Percentiles rank a stretch among this genome's conserved stretches.
Conservation (phyloP, 2,888 invertebrate genomes). For the Malacosoma neustria region DNA sequence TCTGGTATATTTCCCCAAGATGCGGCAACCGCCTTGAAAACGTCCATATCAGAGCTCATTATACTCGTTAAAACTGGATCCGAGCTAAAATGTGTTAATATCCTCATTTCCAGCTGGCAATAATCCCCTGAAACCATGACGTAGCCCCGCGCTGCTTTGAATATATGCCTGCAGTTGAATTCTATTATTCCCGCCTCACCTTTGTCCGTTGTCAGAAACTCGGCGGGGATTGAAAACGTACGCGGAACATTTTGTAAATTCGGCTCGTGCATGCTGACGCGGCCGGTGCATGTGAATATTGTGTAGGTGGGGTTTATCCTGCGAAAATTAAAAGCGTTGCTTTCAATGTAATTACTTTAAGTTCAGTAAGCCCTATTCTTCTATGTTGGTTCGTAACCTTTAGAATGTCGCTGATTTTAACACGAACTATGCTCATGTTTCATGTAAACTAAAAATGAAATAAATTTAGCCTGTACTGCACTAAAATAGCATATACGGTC, state of each 20-base stretch:
- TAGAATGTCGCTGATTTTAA: too few species aligned
- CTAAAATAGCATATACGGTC: too few species aligned
- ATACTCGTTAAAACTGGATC: slow-evolving; percentile 82
- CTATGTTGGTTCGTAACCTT: too few species aligned
- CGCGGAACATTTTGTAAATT: slow-evolving; percentile 94
- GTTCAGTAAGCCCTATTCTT: too few species aligned
- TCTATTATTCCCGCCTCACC: slow-evolving; percentile 39
- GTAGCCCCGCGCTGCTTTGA: slow-evolving; percentile 73
- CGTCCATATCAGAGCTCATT: slow-evolving; percentile 81
- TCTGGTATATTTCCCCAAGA: slow-evolving; percentile 84
- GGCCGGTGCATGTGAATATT: slow-evolving; percentile 83
- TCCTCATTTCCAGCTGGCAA: slow-evolving; percentile 95
- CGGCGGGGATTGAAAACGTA: slow-evolving; percentile 79
- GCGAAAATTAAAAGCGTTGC: slow-evolving; percentile 27
- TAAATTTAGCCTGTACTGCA: too few species aligned
- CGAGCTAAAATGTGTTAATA: slow-evolving; percentile 91
- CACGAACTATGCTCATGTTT: too few species aligned
- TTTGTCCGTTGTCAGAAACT: slow-evolving; percentile 29
- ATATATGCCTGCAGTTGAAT: slow-evolving; percentile 82
- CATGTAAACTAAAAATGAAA: too few species aligned
- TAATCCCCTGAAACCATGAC: slow-evolving; percentile 94
- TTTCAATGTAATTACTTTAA: too few species aligned
- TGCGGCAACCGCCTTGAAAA: slow-evolving; percentile 90
- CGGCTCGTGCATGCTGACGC: slow-evolving; percentile 94
- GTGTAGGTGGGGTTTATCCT: slow-evolving; percentile 81